These are phyloP conservation scores for Adelosebastes latens DNA, from an alignment of 2,797 vertebrate genomes.

Conservation along the genomic window DNA sequence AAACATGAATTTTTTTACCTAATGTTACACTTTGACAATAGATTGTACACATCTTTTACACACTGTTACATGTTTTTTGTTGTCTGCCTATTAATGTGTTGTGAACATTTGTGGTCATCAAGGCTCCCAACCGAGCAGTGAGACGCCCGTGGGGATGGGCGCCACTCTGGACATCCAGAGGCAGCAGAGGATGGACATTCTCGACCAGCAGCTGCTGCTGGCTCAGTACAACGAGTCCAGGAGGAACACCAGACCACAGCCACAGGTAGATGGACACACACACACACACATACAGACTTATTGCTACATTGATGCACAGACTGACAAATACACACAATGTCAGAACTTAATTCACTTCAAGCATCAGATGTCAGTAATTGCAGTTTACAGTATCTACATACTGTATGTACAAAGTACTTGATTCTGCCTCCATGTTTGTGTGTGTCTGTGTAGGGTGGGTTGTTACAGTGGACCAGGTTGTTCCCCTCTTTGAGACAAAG, in stretches of 20 bases:
- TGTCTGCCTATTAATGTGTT: not conserved
- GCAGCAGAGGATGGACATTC: slow-evolving; percentile 93
- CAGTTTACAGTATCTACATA: not conserved
- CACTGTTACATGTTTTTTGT: not conserved
- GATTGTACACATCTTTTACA: not conserved
- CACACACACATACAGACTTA: not conserved
- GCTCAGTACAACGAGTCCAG: slow-evolving; percentile 91
- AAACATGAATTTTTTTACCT: not conserved
- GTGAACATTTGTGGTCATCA: not conserved
- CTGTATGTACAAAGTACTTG: not conserved
- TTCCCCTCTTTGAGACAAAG: slow-evolving; percentile 90
- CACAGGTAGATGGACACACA: slow-evolving; percentile 58
- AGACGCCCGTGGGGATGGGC: slow-evolving; percentile 93
- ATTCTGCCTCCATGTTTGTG: not conserved
- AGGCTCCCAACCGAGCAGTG: slow-evolving; percentile 86
- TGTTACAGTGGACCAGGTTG: slow-evolving; percentile 93
- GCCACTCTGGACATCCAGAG: slow-evolving; percentile 97
- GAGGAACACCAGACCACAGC: slow-evolving; percentile 84
- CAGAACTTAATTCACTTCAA: not conserved
- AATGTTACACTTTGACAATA: not conserved
- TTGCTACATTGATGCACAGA: not conserved
- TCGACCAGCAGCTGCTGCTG: slow-evolving; percentile 93
- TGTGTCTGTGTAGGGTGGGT: slow-evolving; percentile 81
- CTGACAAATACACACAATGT: not conserved
- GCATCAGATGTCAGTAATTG: not conserved